Percentiles rank a stretch among this genome's conserved stretches.
These are phyloP conservation scores for Tachina grossa DNA, from an alignment of 2,888 invertebrate species.

Conservation along the genomic window DNA sequence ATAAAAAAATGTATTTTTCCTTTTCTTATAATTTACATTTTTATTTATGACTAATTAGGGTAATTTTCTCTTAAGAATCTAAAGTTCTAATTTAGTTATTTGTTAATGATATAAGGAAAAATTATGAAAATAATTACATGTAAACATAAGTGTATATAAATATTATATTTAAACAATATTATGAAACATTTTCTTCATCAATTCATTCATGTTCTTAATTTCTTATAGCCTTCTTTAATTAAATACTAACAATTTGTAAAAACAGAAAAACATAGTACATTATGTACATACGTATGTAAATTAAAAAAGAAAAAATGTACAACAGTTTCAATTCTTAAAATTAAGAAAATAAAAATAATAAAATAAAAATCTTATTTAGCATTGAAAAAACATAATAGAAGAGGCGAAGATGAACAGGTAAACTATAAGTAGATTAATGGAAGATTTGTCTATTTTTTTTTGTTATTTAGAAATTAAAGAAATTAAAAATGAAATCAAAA, in stretches of 20 bases:
- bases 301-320: constrained; percentile 56
- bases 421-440: constrained; percentile 20
- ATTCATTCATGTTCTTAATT: constrained; percentile 33
- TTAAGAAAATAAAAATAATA: constrained; percentile 21
- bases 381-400: constrained; percentile 12
- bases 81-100: constrained; percentile 50
- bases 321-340: constrained; percentile 49
- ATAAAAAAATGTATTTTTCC: not conserved
- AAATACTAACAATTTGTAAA: constrained; percentile 51
- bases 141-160: constrained; percentile 46
- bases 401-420: not conserved
- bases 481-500: constrained; percentile 1
- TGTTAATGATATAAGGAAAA: constrained; percentile 47
- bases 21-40: constrained; percentile 63
- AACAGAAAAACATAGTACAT: constrained; percentile 18
- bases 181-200: constrained; percentile 38
- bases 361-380: constrained; percentile 28
- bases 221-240: constrained; percentile 61
- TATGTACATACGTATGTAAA: not conserved
- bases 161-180: constrained; percentile 62
- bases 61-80: constrained; percentile 55
- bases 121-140: constrained; percentile 45
- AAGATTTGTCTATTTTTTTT: constrained; percentile 31
- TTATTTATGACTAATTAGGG: constrained; percentile 53
- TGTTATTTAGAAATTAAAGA: not conserved